Base-by-base conservation (phyloP, 2,797 vertebrate species). In the Pyrocephalus nanus region DNA sequence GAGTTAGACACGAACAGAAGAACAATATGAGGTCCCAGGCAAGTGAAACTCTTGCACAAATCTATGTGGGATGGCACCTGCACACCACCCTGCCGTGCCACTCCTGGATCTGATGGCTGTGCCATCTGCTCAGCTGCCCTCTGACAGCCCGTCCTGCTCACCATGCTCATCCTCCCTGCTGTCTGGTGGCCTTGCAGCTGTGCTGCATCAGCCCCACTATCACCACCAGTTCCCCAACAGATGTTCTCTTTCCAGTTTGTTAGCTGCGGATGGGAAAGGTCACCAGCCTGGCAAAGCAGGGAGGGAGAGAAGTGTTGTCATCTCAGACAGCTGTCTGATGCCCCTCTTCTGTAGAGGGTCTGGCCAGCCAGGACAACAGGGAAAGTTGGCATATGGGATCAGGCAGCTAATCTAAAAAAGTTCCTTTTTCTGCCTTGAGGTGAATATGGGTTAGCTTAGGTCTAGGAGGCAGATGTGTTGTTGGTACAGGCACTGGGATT, bases 11-110 rank as follows among this genome's bases (percentile, higher is more conserved):
- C 11, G 4, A 50, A 38, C 22, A 34, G 26, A 58, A 74, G 18
- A 67, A 17, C n/a, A 51, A 5, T 8, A 20, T 0, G 0, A 70
- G 18, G 26, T 72, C n/a, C 12, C 5, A 62, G 62, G 48, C 11
- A 76, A 64, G 21, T 27, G 36, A 93, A 88, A 55, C 11, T 14
- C 11, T 79, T 55, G 21, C 25, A 27, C 38, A 76, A 36, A 40
- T 51, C 40, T 29, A 1, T 19, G 12, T 71, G 65, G 22, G 40
- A 27, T 0, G 0, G 36, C 14, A 32, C 14, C 19, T 36, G 29
- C 29, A 11, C 0, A 0, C 1, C 11, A 77, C 30, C 34, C 40
- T 76, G 12, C 22, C 1, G 5, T 55, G 38, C 34, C 1, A 0
- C 45, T 43, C 23, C 47, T 1, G 8, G 42, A 71, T 29, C 36